A percentile compares a stretch with the other conserved stretches of the same genome.
Evolutionary conservation across 2,888 invertebrate genomes (phyloP).

Genomic region (Lydus trimaculatus): DNA sequence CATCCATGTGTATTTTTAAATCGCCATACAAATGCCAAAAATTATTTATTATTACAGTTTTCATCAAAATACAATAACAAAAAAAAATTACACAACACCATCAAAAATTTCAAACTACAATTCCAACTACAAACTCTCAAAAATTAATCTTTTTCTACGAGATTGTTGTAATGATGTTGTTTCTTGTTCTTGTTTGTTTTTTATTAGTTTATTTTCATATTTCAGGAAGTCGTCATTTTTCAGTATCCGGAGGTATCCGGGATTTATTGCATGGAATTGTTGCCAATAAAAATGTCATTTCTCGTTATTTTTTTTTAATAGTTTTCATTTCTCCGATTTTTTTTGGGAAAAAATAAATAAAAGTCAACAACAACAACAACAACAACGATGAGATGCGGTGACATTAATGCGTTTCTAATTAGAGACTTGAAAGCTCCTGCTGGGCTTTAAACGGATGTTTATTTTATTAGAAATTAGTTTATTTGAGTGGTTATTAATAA

Average conservation of each 20-base stretch:
- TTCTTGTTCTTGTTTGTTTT: too few species aligned
- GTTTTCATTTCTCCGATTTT: not conserved
- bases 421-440: slow-evolving; percentile 2
- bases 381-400: too few species aligned
- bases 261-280: not conserved
- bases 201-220: not conserved
- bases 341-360: not conserved
- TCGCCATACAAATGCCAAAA: slow-evolving; percentile 13
- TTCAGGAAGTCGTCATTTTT: not conserved
- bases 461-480: not conserved
- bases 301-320: not conserved
- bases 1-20: not conserved
- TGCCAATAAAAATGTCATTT: slow-evolving; percentile 9
- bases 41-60: slow-evolving; percentile 19
- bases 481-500: slow-evolving; percentile 5
- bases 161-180: not conserved
- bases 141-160: not conserved
- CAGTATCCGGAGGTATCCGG: not conserved
- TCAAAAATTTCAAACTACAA: not conserved
- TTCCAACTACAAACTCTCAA: not conserved
- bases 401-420: slow-evolving; percentile 2
- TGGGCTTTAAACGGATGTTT: not conserved
- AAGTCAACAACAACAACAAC: not conserved
- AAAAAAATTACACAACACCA: not conserved
- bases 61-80: too few species aligned